Base-by-base conservation (phyloP, 37 sponge, comb jelly and placozoan species). In the Axinella damicornis region DNA sequence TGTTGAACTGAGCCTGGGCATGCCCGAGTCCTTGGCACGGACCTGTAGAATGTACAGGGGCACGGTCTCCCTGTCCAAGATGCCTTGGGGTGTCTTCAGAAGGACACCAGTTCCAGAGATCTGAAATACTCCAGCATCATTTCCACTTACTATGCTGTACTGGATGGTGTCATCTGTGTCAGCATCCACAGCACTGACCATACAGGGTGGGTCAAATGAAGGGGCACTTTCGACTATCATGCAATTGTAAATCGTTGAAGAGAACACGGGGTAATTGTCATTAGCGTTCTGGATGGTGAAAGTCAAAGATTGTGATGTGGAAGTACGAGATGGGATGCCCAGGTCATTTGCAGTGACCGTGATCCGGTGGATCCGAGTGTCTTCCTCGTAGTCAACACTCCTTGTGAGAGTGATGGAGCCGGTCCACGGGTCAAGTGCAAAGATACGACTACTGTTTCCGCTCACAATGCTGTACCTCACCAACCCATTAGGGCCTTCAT, bases 181-280 rank as follows among this genome's bases (percentile, higher is more conserved):
- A 28, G 35, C 65, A 64, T 85, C 89, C 9, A 39, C 28, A 22
- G 93, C 93, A 59, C 30, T 53, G 21, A 92, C 85, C 38, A 55
- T 60, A 30, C 89, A 82, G 18, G 41, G 12, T 11, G 55, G 15
- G 17, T 18, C 72, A 59, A 84, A 78, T 0, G 12, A 2, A 28
- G 38, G 14, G 2, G 33, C 18, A 9, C 30, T 57, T 46, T 87
- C 87, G 15, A 2, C 17, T 16, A 90, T 52, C 27, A 59, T 54
- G 59, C 84, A 82, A 12, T 58, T 24, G 65, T 90, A 94, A 28
- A 72, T 52, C 19, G 30, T 17, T 11, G 69, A 28, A 38, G 87
- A 69, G 57, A 94, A 94, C 31, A 61, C 34, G 1, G 93, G 93
- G 55, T 53, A 79, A 64, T 84, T 72, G 27, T 92, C 89, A 52